Evolutionary conservation across 2,888 invertebrate species (phyloP).

Genomic region (Linnaemya vulpina): DNA sequence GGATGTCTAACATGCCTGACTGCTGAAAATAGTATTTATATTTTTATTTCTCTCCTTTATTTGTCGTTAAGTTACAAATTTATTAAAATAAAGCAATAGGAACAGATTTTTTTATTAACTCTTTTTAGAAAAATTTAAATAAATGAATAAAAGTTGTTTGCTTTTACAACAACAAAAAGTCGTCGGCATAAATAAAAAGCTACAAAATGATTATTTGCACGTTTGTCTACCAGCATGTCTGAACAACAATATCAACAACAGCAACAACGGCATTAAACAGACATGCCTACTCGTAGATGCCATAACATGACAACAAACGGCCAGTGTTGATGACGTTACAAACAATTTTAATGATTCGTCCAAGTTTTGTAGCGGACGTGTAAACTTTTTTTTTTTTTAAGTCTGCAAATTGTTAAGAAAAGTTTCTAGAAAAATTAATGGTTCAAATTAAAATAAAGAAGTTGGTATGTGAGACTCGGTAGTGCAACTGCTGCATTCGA

Average conservation of each 20-base stretch:
- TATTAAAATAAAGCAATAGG: slow-evolving; percentile 18
- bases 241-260: slow-evolving; percentile 41
- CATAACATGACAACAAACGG: neutral
- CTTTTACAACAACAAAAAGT: slow-evolving; percentile 6
- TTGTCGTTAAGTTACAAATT: slow-evolving; percentile 22
- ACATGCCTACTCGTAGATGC: neutral
- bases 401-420: neutral
- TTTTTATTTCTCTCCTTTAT: slow-evolving; percentile 8
- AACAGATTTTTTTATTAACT: slow-evolving; percentile 14
- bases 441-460: no score
- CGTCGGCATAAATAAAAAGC: slow-evolving; percentile 32
- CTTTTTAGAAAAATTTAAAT: slow-evolving; percentile 26
- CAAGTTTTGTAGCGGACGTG: neutral
- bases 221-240: slow-evolving; percentile 71
- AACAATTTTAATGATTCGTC: slow-evolving; percentile 7
- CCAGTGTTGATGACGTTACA: slow-evolving; percentile 25
- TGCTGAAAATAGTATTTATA: neutral
- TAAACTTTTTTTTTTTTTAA: neutral
- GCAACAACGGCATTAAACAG: slow-evolving; percentile 8
- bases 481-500: no score
- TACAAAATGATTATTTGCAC: slow-evolving; percentile 51
- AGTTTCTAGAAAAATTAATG: neutral
- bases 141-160: slow-evolving; percentile 21
- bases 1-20: neutral
- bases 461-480: no score